Evolutionary conservation across 2,888 invertebrate genomes (phyloP), one percentile per base, ranked within the genome.

Genomic region (Pseudoips prasinana): DNA sequence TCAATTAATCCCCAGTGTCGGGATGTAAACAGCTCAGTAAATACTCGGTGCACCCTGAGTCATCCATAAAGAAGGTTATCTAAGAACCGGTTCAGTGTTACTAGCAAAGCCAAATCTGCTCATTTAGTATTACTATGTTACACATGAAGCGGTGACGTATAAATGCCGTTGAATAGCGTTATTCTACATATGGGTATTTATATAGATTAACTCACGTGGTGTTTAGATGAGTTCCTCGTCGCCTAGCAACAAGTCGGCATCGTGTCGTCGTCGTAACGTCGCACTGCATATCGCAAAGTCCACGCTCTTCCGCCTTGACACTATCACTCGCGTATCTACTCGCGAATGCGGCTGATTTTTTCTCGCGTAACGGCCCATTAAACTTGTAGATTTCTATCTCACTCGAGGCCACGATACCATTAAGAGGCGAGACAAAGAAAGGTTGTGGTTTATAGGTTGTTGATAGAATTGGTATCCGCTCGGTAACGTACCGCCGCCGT

Each of bases 381-480:
- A 88, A 86, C 84, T 87, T 80, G 86, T 84, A 82, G 83, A 84
- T 81, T 83, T 81, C 85, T 82, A 83, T 89, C 89, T 87, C 89
- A 65, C 86, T 89, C 88, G 70, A 59, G 58, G 58, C 62, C 64
- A 61, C 73, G 75, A 70, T 73, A 71, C 61, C 67, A 73, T 70
- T 73, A 75, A 80, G 78, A 79, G 67, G 89, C 73, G 80, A 88
- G 89, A 89, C 88, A 89, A 88, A 86, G 89, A 89, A 84, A 88
- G 86, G 84, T 79, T 87, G 87, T 72, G 85, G 88, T 88, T 89
- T 89, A 89, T 88, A 75, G 86, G 87, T 85, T 86, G 89, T 89
- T 89, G 88, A 88, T 89, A 87, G 89, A 89, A 88, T 87, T 82
- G 85, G 86, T 85, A 87, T 87, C 87, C 85, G 87, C 80, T 86